These are phyloP conservation scores for Thymelicus acteon DNA, from an alignment of 2,888 invertebrate species.

Conservation along the genomic window DNA sequence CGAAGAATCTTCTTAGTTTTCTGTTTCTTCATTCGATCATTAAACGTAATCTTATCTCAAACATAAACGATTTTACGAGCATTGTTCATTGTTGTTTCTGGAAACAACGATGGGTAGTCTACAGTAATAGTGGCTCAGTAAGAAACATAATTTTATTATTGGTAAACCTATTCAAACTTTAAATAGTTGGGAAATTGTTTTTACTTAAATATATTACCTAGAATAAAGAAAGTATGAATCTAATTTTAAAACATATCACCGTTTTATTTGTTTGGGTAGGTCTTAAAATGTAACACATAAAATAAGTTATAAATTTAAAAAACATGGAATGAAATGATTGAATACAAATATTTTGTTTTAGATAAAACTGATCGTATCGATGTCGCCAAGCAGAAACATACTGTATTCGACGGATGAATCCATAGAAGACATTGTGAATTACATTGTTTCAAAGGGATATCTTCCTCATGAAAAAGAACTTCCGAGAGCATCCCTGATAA, in stretches of 20 bases:
- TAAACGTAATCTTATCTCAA: slow-evolving; percentile 47
- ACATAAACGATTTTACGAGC: slow-evolving; percentile 65
- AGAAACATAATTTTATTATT: slow-evolving; percentile 4
- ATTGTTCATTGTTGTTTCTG: slow-evolving; percentile 66
- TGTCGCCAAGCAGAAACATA: slow-evolving; percentile 17
- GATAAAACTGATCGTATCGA: not conserved
- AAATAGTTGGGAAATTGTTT: not conserved
- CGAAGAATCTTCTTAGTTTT: not conserved
- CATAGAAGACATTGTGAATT: slow-evolving; percentile 60
- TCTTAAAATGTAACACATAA: not conserved
- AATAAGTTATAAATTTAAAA: not conserved
- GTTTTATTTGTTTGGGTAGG: slow-evolving; percentile 11
- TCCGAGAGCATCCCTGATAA: slow-evolving; percentile 56
- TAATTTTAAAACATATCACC: not conserved
- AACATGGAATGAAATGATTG: not conserved
- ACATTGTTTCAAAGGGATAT: slow-evolving; percentile 63
- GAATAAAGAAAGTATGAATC: not conserved
- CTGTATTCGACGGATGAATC: slow-evolving; percentile 51
- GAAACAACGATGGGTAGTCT: slow-evolving; percentile 54
- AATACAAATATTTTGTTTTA: not conserved
- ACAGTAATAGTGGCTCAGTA: slow-evolving; percentile 1
- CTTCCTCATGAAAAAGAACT: slow-evolving; percentile 63
- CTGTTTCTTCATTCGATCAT: not conserved
- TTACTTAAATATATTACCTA: not conserved
- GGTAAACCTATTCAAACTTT: not conserved